These are phyloP conservation scores for Sebastes steindachneri DNA, from an alignment of 2,797 vertebrate genomes.

Conservation along the genomic window DNA sequence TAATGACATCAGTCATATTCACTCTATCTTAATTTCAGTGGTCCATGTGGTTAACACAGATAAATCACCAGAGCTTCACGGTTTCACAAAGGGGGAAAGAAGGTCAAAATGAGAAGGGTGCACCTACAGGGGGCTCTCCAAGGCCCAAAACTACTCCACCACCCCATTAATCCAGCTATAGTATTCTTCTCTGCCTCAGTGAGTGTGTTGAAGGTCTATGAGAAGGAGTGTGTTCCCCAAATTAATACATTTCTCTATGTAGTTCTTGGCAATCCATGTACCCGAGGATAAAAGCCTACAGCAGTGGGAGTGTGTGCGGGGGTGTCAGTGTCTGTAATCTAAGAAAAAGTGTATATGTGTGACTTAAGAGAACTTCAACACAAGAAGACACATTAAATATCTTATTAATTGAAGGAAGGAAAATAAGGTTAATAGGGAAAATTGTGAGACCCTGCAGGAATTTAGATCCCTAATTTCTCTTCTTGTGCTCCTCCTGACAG, in stretches of 20 bases:
- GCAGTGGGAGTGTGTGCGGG: slow-evolving; percentile 26
- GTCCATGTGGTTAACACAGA: slow-evolving; percentile 66
- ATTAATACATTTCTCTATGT: slow-evolving; percentile 57
- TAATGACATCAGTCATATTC: slow-evolving; percentile 68
- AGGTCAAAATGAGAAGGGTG: slow-evolving; percentile 45
- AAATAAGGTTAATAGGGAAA: neutral
- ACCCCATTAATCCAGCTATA: slow-evolving; percentile 31
- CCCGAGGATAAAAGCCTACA: slow-evolving; percentile 66
- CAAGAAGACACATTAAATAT: neutral
- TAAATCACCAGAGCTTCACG: slow-evolving; percentile 57
- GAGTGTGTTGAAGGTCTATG: slow-evolving; percentile 35
- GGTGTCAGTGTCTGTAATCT: slow-evolving; percentile 27
- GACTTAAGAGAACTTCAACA: slow-evolving; percentile 11
- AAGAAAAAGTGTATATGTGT: neutral
- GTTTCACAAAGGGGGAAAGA: slow-evolving; percentile 39
- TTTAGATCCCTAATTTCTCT: neutral
- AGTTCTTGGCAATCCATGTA: slow-evolving; percentile 56
- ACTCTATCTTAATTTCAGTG: slow-evolving; percentile 41
- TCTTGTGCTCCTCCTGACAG: slow-evolving; percentile 17
- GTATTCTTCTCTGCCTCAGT: slow-evolving; percentile 49
- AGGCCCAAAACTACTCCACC: slow-evolving; percentile 29
- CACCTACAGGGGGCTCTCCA: slow-evolving; percentile 23
- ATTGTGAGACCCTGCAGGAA: slow-evolving; percentile 11
- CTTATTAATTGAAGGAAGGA: neutral
- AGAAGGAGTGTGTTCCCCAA: slow-evolving; percentile 53